Conservation (phyloP, 2,113 vertebrate genomes). For the Mystacornis crossleyi region DNA sequence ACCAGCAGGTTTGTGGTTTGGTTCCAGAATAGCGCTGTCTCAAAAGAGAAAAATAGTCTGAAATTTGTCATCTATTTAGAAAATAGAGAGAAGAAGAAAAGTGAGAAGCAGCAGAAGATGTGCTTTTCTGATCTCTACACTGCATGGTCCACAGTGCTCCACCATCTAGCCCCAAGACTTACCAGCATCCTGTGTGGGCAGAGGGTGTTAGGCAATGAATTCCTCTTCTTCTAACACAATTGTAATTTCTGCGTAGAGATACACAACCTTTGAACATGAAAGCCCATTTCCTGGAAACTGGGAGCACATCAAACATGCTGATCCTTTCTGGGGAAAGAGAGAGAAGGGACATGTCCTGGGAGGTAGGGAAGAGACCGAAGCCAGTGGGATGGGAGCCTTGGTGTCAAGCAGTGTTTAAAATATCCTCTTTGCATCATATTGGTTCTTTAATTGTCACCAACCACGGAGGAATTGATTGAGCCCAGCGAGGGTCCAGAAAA, state of each 20-base stretch:
- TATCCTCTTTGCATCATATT: constrained; percentile 71
- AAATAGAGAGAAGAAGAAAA: background rate
- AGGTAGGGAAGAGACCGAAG: background rate
- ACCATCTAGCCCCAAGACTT: background rate
- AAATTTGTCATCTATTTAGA: background rate
- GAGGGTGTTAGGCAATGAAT: background rate
- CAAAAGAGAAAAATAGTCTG: background rate
- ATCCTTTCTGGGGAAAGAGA: background rate
- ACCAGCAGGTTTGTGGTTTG: background rate
- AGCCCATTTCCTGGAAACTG: background rate
- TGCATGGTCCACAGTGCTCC: background rate
- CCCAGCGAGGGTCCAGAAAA: constrained; percentile 73
- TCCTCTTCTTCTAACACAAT: background rate
- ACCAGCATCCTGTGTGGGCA: background rate
- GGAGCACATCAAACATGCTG: background rate
- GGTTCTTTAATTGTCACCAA: constrained; percentile 79
- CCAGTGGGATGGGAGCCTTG: constrained; percentile 2
- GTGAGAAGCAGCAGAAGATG: background rate
- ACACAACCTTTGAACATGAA: background rate
- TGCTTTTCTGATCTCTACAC: background rate
- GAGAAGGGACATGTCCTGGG: background rate
- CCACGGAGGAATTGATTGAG: constrained; percentile 76
- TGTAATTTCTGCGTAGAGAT: background rate
- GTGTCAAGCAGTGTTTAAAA: constrained; percentile 75
- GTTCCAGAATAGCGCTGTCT: background rate